phyloP scores from a whole-genome alignment of 1,140 invertebrate genomes.

The Brachionus calyciflorus region DNA sequence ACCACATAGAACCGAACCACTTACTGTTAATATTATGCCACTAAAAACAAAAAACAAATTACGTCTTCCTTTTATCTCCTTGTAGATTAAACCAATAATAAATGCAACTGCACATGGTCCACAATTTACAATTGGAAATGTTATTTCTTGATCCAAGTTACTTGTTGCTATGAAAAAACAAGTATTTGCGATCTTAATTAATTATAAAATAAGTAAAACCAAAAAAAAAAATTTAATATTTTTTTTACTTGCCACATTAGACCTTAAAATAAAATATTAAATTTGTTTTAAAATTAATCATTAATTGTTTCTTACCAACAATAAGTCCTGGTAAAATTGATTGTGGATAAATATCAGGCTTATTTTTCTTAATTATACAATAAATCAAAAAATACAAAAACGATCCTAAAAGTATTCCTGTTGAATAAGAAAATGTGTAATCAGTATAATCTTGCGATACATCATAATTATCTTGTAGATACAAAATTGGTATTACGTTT shows the following conservation, averaged over 20 bases:
- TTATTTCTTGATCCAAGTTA: slow-evolving; percentile 57
- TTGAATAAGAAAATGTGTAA: slow-evolving; percentile 31
- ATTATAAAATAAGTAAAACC: not conserved
- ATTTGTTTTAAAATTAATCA: not conserved
- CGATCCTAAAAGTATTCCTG: slow-evolving; percentile 14
- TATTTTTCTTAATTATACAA: slow-evolving; percentile 55
- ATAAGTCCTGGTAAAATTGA: slow-evolving; percentile 60
- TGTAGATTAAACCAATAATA: slow-evolving; percentile 47
- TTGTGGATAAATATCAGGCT: slow-evolving; percentile 57
- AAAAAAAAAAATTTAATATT: not conserved
- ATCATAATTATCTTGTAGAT: slow-evolving; percentile 34
- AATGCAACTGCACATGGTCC: slow-evolving; percentile 49
- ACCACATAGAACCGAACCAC: slow-evolving; percentile 24
- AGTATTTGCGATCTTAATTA: slow-evolving; percentile 53
- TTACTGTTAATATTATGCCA: not conserved
- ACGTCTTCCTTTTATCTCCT: slow-evolving; percentile 25
- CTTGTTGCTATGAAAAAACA: slow-evolving; percentile 62
- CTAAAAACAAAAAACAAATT: slow-evolving; percentile 16
- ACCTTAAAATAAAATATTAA: slow-evolving; percentile 50
- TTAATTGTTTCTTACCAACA: slow-evolving; percentile 48
- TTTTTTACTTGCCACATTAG: slow-evolving; percentile 58
- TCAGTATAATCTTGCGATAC: slow-evolving; percentile 21
- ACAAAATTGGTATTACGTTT: slow-evolving; percentile 24
- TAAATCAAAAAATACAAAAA: slow-evolving; percentile 58
- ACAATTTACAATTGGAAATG: slow-evolving; percentile 59